Percentiles rank a stretch among this genome's conserved stretches.
These are phyloP conservation scores for Aurelia coerulea DNA, from an alignment of 30 jellyfish, hydroid and myxozoan species.

Conservation along the genomic window DNA sequence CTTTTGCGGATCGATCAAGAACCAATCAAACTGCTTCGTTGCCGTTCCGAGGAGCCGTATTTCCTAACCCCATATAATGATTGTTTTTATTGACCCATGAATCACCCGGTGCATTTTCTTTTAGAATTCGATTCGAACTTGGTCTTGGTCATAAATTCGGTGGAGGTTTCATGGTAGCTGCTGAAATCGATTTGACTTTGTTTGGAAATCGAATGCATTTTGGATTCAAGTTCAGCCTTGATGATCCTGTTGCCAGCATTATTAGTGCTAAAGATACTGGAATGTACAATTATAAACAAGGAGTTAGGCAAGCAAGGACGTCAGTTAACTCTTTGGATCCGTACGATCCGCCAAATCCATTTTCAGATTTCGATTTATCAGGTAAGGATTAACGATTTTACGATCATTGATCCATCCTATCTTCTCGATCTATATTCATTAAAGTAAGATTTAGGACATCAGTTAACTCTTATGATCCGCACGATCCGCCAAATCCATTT, in stretches of 20 bases:
- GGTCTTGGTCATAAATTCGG: constrained; percentile 93
- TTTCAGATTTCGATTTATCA: constrained; percentile 91
- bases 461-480: constrained; percentile 76
- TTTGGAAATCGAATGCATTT: constrained; percentile 90
- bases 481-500: constrained; percentile 95
- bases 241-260: constrained; percentile 84
- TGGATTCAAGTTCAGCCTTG: constrained; percentile 77
- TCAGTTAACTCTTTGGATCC: constrained; percentile 80
- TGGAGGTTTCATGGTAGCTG: constrained; percentile 98
- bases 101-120: not conserved
- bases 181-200: constrained; percentile 90
- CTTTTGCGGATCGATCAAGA: no score
- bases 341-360: constrained; percentile 96
- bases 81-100: no score
- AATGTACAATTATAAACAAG: constrained; percentile 81
- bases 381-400: constrained; percentile 41
- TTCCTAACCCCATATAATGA: no score
- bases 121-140: constrained; percentile 88
- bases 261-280: constrained; percentile 86
- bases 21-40: no score
- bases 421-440: not conserved
- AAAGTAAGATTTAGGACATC: constrained; percentile 47
- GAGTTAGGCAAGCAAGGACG: constrained; percentile 86
- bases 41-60: no score
- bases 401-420: not conserved